Evolutionary conservation across 2,888 invertebrate species (phyloP).

Genomic region (Lysandra coridon): DNA sequence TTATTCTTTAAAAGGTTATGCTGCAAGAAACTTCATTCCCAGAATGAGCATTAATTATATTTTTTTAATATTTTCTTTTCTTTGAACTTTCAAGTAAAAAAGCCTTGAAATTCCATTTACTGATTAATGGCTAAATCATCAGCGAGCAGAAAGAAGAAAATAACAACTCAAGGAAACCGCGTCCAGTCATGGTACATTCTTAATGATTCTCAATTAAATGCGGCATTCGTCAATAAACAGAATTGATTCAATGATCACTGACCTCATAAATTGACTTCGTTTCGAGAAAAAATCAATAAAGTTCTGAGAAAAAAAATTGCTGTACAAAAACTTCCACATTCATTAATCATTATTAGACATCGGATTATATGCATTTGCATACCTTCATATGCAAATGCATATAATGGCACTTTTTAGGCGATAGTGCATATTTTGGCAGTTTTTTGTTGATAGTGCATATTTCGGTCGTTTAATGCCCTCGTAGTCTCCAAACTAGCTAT

Average conservation of each 20-base stretch:
- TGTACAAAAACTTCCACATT: neutral
- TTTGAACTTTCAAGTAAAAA: no score
- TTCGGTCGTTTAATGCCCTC: no score
- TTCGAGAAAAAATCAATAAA: neutral
- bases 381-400: no score
- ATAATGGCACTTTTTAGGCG: no score
- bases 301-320: neutral
- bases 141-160: neutral
- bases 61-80: neutral
- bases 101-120: no score
- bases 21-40: neutral
- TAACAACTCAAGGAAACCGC: neutral
- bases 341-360: no score
- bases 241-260: constrained; percentile 5
- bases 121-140: no score
- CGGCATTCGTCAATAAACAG: neutral
- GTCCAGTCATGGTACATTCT: neutral
- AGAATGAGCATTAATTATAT: neutral
- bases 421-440: no score
- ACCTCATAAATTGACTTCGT: neutral
- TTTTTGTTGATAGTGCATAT: no score
- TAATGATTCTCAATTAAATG: constrained; percentile 16
- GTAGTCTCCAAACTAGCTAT: no score
- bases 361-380: no score
- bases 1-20: neutral